A percentile compares a stretch with the other conserved stretches of the same genome.
These are phyloP conservation scores for Porphyrio hochstetteri DNA, from an alignment of 2,113 vertebrate species.

Conservation along the genomic window DNA sequence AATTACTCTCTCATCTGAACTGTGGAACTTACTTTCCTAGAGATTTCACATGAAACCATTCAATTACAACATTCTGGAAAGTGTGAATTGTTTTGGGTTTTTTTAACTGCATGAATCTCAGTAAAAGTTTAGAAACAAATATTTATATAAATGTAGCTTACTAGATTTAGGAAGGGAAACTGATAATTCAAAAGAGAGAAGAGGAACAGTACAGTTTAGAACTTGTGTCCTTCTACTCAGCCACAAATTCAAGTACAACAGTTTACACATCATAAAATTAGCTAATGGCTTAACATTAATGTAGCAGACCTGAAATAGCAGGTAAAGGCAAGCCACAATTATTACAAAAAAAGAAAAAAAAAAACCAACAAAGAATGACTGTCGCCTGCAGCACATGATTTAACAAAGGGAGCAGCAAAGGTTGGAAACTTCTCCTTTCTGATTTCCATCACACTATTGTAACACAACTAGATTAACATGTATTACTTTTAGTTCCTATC, in stretches of 20 bases:
- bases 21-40: neutral
- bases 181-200: neutral
- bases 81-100: neutral
- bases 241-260: neutral
- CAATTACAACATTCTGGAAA: neutral
- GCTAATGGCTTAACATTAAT: conserved; percentile 17
- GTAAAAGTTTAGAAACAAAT: neutral
- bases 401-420: neutral
- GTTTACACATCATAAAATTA: neutral
- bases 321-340: conserved; percentile 15
- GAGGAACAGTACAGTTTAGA: neutral
- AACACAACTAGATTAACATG: neutral
- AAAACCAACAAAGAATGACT: neutral
- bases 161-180: neutral
- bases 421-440: neutral
- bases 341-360: neutral
- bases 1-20: neutral
- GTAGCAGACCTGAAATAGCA: neutral
- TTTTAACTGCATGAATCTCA: neutral
- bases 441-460: neutral
- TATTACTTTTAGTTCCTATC: neutral
- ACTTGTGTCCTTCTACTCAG: neutral
- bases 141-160: neutral
- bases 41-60: neutral
- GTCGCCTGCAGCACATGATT: conserved; percentile 23